A percentile compares a stretch with the other conserved stretches of the same genome.
These are phyloP conservation scores for Agrotis puta DNA, from an alignment of 2,888 invertebrate genomes.

Conservation along the genomic window DNA sequence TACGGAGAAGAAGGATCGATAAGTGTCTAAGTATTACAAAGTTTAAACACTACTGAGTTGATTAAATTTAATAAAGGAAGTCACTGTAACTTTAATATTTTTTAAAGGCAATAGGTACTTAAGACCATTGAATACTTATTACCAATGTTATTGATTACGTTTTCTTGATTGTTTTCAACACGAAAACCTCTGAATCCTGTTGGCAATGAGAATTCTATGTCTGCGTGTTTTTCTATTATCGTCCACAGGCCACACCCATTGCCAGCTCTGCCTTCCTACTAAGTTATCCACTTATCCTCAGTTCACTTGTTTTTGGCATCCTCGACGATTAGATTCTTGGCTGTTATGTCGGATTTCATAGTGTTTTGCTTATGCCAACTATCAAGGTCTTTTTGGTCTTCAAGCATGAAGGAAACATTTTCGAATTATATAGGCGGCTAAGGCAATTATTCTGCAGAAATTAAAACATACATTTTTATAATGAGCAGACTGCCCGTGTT, in stretches of 20 bases:
- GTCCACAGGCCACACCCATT: neutral
- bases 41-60: neutral
- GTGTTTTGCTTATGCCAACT: conserved; percentile 24
- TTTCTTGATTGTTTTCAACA: neutral
- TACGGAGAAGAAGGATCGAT: neutral
- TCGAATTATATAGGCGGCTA: neutral
- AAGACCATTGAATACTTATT: no score
- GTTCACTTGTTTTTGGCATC: conserved; percentile 47
- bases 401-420: neutral
- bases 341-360: conserved; percentile 15
- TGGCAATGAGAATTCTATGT: neutral
- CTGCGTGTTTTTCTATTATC: neutral
- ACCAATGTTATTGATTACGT: neutral
- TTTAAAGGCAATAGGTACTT: no score
- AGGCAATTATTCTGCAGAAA: neutral
- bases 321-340: conserved; percentile 34
- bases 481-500: conserved; percentile 5
- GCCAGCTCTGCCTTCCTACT: conserved; percentile 12
- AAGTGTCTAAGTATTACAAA: neutral
- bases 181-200: neutral
- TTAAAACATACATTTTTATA: neutral
- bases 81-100: no score
- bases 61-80: neutral
- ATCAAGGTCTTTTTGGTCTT: conserved; percentile 11
- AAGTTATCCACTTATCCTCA: conserved; percentile 38